Evolutionary conservation across 2,888 invertebrate species (phyloP).

Genomic region (Pollenia labialis): DNA sequence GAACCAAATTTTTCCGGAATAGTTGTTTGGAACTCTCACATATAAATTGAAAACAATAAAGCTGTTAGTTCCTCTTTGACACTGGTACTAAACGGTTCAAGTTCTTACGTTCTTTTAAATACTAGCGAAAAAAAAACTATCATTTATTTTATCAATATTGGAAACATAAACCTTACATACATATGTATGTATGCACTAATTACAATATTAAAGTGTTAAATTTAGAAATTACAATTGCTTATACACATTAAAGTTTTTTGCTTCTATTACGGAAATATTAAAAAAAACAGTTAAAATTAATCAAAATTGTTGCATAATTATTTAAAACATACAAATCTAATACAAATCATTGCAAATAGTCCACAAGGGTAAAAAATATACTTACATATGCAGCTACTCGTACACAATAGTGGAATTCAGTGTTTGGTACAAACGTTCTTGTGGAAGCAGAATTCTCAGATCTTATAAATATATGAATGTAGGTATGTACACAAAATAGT

Average conservation of each 20-base stretch:
- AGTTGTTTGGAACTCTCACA: slow-evolving; percentile 11
- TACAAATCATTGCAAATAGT: too few species aligned
- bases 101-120: neutral
- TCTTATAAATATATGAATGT: too few species aligned
- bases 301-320: too few species aligned
- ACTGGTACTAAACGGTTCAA: slow-evolving; percentile 53
- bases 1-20: slow-evolving; percentile 51
- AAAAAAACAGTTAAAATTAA: too few species aligned
- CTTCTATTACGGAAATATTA: too few species aligned
- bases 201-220: neutral
- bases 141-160: neutral
- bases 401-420: too few species aligned
- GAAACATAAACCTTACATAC: neutral
- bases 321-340: too few species aligned
- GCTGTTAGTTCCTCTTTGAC: slow-evolving; percentile 49
- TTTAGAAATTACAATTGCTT: neutral
- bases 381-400: too few species aligned
- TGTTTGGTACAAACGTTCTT: too few species aligned
- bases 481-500: too few species aligned
- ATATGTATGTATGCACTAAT: neutral
- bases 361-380: too few species aligned
- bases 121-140: slow-evolving; percentile 11
- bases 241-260: neutral
- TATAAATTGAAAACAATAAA: slow-evolving; percentile 21
- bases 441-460: too few species aligned